Percentiles rank a stretch among this genome's conserved stretches.
These are phyloP conservation scores for Calephelis perditalis DNA, from an alignment of 2,888 invertebrate genomes.

Conservation along the genomic window DNA sequence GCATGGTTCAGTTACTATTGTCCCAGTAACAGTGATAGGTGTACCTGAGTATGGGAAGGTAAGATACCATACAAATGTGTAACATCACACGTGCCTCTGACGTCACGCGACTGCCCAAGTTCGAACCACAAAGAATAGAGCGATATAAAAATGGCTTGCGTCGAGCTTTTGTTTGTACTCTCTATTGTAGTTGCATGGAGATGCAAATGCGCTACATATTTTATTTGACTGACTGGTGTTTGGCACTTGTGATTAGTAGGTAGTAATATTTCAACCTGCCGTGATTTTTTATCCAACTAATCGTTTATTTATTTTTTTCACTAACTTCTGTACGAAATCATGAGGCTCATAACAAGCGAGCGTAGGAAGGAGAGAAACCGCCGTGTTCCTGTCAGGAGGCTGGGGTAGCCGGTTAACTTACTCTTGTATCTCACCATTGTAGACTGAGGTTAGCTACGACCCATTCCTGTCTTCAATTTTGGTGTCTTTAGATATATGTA, in stretches of 20 bases:
- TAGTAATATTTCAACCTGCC: background rate
- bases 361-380: no score
- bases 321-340: no score
- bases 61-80: no score
- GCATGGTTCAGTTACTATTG: background rate
- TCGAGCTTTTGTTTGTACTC: slow-evolving; percentile 65
- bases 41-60: background rate
- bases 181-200: slow-evolving; percentile 49
- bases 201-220: background rate
- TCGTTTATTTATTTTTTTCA: no score
- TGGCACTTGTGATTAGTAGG: background rate
- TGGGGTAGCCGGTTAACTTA: no score
- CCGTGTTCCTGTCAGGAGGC: no score
- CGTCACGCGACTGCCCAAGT: slow-evolving; percentile 72
- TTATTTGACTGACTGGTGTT: background rate
- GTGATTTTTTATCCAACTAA: no score
- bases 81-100: slow-evolving; percentile 21
- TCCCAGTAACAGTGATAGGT: slow-evolving; percentile 1
- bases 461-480: no score
- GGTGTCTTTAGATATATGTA: no score
- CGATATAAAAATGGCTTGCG: slow-evolving; percentile 60
- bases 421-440: no score
- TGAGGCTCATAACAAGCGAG: no score
- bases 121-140: slow-evolving; percentile 65
- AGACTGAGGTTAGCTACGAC: no score